Conservation (phyloP, 2,797 vertebrate genomes). For the Yasuhikotakia modesta region DNA sequence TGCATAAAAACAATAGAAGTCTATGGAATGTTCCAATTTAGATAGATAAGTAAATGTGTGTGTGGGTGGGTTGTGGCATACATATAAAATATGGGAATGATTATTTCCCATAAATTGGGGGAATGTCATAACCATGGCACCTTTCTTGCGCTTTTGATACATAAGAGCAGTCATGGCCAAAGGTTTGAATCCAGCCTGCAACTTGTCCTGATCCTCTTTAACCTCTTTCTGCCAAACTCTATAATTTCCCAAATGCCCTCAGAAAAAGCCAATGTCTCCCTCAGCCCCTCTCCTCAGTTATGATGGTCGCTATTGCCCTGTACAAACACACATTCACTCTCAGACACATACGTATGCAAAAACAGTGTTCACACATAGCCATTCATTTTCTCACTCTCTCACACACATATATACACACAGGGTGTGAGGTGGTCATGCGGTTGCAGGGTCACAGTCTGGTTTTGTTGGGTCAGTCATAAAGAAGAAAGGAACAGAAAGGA, state of each 20-base stretch:
- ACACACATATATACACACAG: slow-evolving; percentile 33
- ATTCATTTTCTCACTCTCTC: slow-evolving; percentile 56
- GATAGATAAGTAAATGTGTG: neutral
- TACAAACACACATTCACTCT: slow-evolving; percentile 49
- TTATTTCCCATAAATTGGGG: slow-evolving; percentile 11
- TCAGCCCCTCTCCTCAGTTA: neutral
- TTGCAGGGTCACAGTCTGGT: slow-evolving; percentile 68
- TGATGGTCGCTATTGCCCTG: neutral
- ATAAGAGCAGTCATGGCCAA: neutral
- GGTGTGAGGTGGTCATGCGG: slow-evolving; percentile 49
- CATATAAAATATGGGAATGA: slow-evolving; percentile 23
- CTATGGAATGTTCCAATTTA: too few relatives aligned
- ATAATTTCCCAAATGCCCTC: neutral
- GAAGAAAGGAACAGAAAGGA: slow-evolving; percentile 66
- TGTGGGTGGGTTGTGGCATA: neutral
- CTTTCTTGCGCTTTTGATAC: neutral
- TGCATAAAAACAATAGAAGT: too few relatives aligned
- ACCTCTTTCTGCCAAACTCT: neutral
- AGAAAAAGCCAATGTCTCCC: neutral
- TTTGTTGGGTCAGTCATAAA: slow-evolving; percentile 70
- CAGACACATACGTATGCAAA: slow-evolving; percentile 54
- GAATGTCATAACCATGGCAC: neutral
- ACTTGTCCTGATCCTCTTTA: neutral
- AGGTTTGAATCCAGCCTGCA: neutral
- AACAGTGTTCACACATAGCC: slow-evolving; percentile 28